These are phyloP conservation scores for Ichneumoninae sp. DNA, from an alignment of 2,888 invertebrate species.

Conservation along the genomic window DNA sequence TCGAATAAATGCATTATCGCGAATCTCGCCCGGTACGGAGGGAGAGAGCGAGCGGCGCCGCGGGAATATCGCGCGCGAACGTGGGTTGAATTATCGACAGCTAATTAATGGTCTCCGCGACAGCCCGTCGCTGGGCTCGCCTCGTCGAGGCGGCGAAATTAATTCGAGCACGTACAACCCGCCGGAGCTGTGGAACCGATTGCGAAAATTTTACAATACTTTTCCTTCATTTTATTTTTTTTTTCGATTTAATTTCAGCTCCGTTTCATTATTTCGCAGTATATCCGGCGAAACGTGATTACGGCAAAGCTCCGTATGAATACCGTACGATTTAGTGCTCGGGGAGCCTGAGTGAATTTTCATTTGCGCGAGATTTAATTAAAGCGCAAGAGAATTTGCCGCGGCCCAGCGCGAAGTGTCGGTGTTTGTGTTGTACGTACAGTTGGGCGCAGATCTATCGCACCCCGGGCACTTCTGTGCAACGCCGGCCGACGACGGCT, in stretches of 20 bases:
- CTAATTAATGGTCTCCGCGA: constrained; percentile 12
- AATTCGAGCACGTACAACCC: neutral
- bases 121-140: neutral
- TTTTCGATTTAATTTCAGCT: neutral
- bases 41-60: neutral
- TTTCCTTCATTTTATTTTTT: neutral
- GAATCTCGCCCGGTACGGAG: neutral
- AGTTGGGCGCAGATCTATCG: constrained; percentile 17
- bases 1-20: constrained; percentile 17
- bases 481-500: neutral
- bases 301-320: neutral
- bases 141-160: constrained; percentile 1
- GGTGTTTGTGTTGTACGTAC: neutral
- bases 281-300: neutral
- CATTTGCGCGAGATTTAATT: constrained; percentile 45
- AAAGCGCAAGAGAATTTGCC: constrained; percentile 30
- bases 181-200: neutral
- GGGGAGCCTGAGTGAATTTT: neutral
- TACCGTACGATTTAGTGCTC: constrained; percentile 4
- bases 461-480: constrained; percentile 13
- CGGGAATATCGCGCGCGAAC: constrained; percentile 10
- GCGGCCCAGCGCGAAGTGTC: neutral
- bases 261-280: constrained; percentile 1
- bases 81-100: constrained; percentile 34
- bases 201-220: neutral